A percentile compares a stretch with the other conserved stretches of the same genome.
phyloP scores from a whole-genome alignment of 1,140 invertebrate genomes.

The Cherax destructor region DNA sequence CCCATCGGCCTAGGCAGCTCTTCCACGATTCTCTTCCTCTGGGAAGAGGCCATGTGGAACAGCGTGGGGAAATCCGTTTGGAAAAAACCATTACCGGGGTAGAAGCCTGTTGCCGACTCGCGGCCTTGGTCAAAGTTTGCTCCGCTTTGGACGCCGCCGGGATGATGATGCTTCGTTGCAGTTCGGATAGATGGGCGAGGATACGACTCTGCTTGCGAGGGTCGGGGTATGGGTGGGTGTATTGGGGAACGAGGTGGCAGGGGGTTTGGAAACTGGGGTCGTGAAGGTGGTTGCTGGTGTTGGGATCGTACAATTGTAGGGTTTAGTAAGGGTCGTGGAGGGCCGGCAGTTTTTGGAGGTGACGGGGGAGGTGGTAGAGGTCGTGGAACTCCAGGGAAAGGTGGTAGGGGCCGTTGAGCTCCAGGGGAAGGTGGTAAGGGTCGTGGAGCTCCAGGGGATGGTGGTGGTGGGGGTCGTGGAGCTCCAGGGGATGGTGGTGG shows the following conservation, averaged over 20 bases:
- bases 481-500: too few relatives aligned
- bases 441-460: neutral
- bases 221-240: neutral
- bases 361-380: neutral
- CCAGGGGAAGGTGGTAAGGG: too few relatives aligned
- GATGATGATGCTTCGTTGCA: neutral
- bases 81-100: conserved; percentile 56
- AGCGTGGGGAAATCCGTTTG: conserved; percentile 45
- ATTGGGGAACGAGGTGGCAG: neutral
- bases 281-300: neutral
- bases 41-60: conserved; percentile 36
- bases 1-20: neutral
- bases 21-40: neutral
- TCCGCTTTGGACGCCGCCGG: neutral
- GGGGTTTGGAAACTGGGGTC: neutral
- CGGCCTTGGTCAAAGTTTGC: too few relatives aligned
- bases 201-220: neutral
- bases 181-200: neutral
- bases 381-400: neutral
- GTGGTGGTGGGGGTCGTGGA: neutral
- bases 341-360: neutral
- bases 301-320: neutral
- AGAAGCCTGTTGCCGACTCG: conserved; percentile 12
- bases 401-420: neutral
- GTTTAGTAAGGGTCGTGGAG: neutral